Conservation (phyloP, 2,888 invertebrate genomes). For the Drosophila emarginata region DNA sequence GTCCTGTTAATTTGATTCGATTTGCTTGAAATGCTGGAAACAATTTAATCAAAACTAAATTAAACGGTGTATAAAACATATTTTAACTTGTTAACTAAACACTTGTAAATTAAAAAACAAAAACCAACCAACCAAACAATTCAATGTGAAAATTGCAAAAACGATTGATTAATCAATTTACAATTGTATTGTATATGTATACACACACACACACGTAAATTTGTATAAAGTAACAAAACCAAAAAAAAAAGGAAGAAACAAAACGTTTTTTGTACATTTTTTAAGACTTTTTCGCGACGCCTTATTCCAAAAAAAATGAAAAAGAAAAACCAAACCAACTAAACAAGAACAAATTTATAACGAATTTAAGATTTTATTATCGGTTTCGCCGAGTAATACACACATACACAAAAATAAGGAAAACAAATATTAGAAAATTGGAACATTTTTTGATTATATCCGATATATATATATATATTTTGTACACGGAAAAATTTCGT, state of each 20-base stretch:
- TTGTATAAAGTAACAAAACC: conserved; percentile 58
- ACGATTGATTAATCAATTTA: not conserved
- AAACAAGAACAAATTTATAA: conserved; percentile 24
- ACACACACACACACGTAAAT: conserved; percentile 17
- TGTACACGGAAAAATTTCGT: conserved; percentile 43
- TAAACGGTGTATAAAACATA: conserved; percentile 49
- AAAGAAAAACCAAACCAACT: conserved; percentile 31
- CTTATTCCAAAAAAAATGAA: conserved; percentile 56
- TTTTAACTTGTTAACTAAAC: conserved; percentile 42
- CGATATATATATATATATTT: conserved; percentile 27
- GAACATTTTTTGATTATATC: conserved; percentile 34
- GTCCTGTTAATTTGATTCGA: conserved; percentile 3
- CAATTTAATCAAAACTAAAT: conserved; percentile 1
- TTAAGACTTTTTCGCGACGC: conserved; percentile 67
- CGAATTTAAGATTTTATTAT: conserved; percentile 61
- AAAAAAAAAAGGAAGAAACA: conserved; percentile 18
- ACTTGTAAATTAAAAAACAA: conserved; percentile 65
- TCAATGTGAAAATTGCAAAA: not conserved
- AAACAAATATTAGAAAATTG: conserved; percentile 33
- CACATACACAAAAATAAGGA: conserved; percentile 17
- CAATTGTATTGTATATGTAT: conserved; percentile 4
- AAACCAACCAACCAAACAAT: conserved; percentile 13
- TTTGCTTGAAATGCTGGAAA: conserved; percentile 17
- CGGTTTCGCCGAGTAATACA: conserved; percentile 51
- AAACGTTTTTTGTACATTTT: conserved; percentile 62